Evolutionary conservation across 2,797 vertebrate species (phyloP), one percentile per base, ranked within the genome.

Genomic region (Tenualosa ilisha): DNA sequence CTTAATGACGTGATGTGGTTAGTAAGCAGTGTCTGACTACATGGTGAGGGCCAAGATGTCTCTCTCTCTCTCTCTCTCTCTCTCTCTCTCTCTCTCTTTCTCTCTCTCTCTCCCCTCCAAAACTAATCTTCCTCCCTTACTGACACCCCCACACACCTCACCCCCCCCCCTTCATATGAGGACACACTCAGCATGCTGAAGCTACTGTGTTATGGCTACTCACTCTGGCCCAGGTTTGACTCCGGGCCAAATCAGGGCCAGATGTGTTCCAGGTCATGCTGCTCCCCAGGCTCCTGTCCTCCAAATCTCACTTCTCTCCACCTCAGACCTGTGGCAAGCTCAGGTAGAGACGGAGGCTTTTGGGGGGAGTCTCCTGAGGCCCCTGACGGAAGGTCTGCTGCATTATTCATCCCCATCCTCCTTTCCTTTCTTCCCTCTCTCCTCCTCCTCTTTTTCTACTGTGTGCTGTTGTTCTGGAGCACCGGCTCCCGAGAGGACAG

Each of bases 401-500:
- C 72, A 79, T 79, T 79, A 79, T 79, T 79, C 15, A 79, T 79
- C 72, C 72, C 40, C 40, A 79, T 43, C 72, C 72, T 43, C 17
- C 72, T 17, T 51, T 24, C 31, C 56, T 59, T n/a, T 59, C n/a
- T 7, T 13, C n/a, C 22, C 9, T 13, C 12, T 65, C 61, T 63
- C 24, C 61, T 63, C 61, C 61, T 63, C 24, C 61, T 31, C 65
- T 72, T 40, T 17, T 4, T 37, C 24, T 22, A 20, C 15, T 15
- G 15, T 37, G 15, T 15, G 15, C 37, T 43, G 31, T 75, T 37
- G 31, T 40, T 75, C 68, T 75, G 15, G 40, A 6, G 68, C 37
- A 13, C 12, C 26, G 26, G 65, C 65, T 72, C 65, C 65, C 65
- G 31, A 37, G 65, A 72, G 65, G 31, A 17, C 65, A 5, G 4